Evolutionary conservation across 2,113 vertebrate species (phyloP), one percentile per base, ranked within the genome.

Genomic region (Phrynosoma platyrhinos): DNA sequence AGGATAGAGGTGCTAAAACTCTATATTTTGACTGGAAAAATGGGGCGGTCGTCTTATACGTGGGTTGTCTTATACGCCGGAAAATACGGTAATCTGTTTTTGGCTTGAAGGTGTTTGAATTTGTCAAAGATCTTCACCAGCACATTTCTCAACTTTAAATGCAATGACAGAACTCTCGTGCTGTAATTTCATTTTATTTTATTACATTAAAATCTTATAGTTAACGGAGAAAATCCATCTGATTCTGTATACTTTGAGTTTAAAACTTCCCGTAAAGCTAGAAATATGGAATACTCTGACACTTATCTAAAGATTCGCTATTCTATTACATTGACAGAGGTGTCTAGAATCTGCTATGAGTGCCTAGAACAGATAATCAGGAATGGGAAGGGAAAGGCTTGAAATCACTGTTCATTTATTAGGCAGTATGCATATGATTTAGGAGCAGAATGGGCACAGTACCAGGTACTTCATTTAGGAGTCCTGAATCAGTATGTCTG

Each of bases 11-110:
- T n/a, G n/a, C n/a, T n/a, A n/a, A n/a, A n/a, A n/a, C n/a, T n/a
- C n/a, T n/a, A n/a, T n/a, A n/a, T n/a, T n/a, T n/a, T n/a, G n/a
- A n/a, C n/a, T n/a, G n/a, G n/a, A n/a, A n/a, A n/a, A n/a, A n/a
- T n/a, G n/a, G n/a, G n/a, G n/a, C n/a, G n/a, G n/a, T n/a, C n/a
- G n/a, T n/a, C n/a, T n/a, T n/a, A n/a, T n/a, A n/a, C n/a, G n/a
- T n/a, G n/a, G n/a, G n/a, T n/a, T n/a, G n/a, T n/a, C n/a, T n/a
- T n/a, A n/a, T n/a, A n/a, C n/a, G n/a, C n/a, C n/a, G n/a, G n/a
- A n/a, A n/a, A n/a, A n/a, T n/a, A n/a, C n/a, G n/a, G n/a, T n/a
- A 91, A 90, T 94, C 86, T 86, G 86, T 94, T 83, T 1, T 32
- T 9, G 62, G 18, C 53, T 47, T 32, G 55, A 64, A 20, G 53